Conservation (phyloP, 1,140 invertebrate species). For the Aradophagus sp. region DNA sequence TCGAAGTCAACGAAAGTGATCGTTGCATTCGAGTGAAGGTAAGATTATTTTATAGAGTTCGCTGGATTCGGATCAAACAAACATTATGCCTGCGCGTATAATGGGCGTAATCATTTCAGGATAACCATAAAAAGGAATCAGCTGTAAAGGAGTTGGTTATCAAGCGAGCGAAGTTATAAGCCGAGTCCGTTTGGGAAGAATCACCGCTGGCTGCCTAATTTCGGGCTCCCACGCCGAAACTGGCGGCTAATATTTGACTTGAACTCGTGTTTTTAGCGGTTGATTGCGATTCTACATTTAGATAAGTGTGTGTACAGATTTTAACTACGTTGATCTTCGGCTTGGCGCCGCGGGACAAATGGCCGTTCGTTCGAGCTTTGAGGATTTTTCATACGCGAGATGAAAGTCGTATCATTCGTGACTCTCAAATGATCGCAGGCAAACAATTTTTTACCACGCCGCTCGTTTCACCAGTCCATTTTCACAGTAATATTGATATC, state of each 20-base stretch:
- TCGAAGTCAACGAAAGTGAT: too few species aligned
- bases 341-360: constrained; percentile 21
- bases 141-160: constrained; percentile 43
- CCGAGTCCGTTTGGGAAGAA: neutral
- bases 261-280: constrained; percentile 43
- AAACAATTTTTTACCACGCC: too few species aligned
- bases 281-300: constrained; percentile 45
- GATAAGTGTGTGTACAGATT: constrained; percentile 38
- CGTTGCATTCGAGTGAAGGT: constrained; percentile 9
- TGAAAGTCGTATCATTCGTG: too few species aligned
- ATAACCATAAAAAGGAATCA: constrained; percentile 49
- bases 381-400: constrained; percentile 17
- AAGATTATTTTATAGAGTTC: constrained; percentile 29
- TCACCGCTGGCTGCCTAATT: constrained; percentile 1
- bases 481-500: too few species aligned
- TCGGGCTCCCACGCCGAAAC: constrained; percentile 30
- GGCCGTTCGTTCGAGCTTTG: constrained; percentile 3
- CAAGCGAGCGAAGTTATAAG: constrained; percentile 32
- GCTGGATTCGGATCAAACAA: constrained; percentile 38
- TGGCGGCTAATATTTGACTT: constrained; percentile 41
- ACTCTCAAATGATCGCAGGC: too few species aligned
- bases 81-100: constrained; percentile 31
- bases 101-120: constrained; percentile 48
- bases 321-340: constrained; percentile 29
- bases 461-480: too few species aligned